Evolutionary conservation across 2,113 vertebrate species (phyloP), one percentile per base, ranked within the genome.

Genomic region (Muscicapa adusta): DNA sequence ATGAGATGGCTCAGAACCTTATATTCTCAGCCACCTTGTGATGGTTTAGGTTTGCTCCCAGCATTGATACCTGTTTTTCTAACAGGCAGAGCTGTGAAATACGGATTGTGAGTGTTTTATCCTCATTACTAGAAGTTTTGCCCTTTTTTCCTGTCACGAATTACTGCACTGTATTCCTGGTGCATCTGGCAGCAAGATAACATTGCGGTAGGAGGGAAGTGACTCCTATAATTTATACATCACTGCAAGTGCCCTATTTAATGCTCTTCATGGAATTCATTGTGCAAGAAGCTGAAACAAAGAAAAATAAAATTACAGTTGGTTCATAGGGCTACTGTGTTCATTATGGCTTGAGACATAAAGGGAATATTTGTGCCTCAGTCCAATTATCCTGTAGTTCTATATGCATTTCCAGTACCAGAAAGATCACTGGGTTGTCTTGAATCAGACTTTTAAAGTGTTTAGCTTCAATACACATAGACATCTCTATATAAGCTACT

Each of bases 321-420:
- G 96, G 92, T 95, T 91, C 66, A 89, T 42, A 77, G 54, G 88
- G 89, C 91, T 95, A 77, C 95, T 92, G 88, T 97, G 79, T 94
- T 96, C 94, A 93, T 97, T 91, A 96, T 94, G 83, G 93, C 66
- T 93, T 6, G 4, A 97, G 88, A 89, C 85, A 96, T 96, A 92
- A 94, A 96, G 97, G 95, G 96, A 97, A 72, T 96, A 93, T 97
- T 96, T 97, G 94, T 97, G 91, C 92, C 94, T 80, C 96, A 95
- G 81, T 87, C 62, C 91, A 96, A 98, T 98, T 97, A 96, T 75
- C 53, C 72, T 86, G 92, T 71, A 89, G 65, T 92, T 95, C 89
- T 91, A 3, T 87, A 78, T 89, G 85, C 18, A 31, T 95, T 97
- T 97, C 67, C 76, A 94, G 73, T 89, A 78, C 85, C 51, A 82